Base-by-base conservation (phyloP, 2,797 vertebrate species). In the Rachycentron canadum region DNA sequence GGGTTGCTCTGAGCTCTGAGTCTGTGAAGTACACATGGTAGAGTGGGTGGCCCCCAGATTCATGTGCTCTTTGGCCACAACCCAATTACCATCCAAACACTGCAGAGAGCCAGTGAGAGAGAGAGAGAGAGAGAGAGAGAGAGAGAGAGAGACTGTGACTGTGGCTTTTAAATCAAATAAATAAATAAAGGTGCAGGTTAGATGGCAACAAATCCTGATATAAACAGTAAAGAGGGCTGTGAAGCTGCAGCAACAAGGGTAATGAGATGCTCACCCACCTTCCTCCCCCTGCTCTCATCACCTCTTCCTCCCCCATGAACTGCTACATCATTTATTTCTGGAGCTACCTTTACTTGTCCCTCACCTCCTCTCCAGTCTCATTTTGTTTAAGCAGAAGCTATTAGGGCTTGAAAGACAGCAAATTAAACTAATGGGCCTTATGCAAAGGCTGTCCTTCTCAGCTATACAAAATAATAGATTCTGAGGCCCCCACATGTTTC, bases 141-240 rank as follows among this genome's bases (percentile, higher is more conserved):
- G n/a, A n/a, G n/a, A n/a, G n/a, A n/a, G n/a, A n/a, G n/a, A n/a
- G n/a, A n/a, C n/a, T n/a, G n/a, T n/a, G n/a, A 62, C 78, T 63
- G 76, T 74, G 57, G 56, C 55, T 81, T 85, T 79, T 41, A 43
- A 77, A 53, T 47, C 7, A 71, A 17, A 41, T 67, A 43, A 60
- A 43, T 57, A 79, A 79, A 62, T 57, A 67, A 11, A 80, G 79
- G 79, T 56, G 41, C 68, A 82, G 74, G 75, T 81, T 85, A 82
- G 72, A 82, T 59, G 67, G 82, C 87, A 91, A 73, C 75, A 75
- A 79, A 67, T 81, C 55, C 84, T 70, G 52, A 89, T 89, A 88
- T 92, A 89, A 84, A 85, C 55, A n/a, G 58, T 25, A 38, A 82
- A 85, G 86, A 87, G 87, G 88, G 87, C 79, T 70, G 86, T 38